A percentile compares a stretch with the other conserved stretches of the same genome.
These are phyloP conservation scores for Fulica atra DNA, from an alignment of 2,113 vertebrate species.

Conservation along the genomic window DNA sequence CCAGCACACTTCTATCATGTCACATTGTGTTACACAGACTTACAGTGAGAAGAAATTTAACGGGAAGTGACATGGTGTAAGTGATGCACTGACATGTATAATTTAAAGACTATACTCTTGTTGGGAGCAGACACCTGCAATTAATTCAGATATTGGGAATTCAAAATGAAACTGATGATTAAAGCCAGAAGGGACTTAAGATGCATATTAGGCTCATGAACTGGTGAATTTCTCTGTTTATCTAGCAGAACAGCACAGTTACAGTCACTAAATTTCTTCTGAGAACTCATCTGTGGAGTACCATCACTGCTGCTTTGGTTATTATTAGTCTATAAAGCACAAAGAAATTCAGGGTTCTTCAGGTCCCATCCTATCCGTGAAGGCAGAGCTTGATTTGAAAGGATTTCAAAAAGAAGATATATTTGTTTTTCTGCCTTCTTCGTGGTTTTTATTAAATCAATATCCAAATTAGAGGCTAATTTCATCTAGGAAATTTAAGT, in stretches of 20 bases:
- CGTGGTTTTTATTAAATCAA: not conserved
- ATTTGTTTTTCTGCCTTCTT: not conserved
- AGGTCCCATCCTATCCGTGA: not conserved
- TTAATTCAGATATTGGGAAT: constrained; percentile 68
- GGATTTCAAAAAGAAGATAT: not conserved
- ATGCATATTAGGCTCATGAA: constrained; percentile 26
- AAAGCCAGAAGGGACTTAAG: constrained; percentile 57
- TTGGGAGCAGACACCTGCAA: constrained; percentile 69
- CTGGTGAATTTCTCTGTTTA: constrained; percentile 5
- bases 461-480: not conserved
- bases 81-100: constrained; percentile 60
- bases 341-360: not conserved
- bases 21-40: constrained; percentile 44
- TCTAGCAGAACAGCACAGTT: not conserved
- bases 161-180: constrained; percentile 63
- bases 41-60: constrained; percentile 60
- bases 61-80: constrained; percentile 60
- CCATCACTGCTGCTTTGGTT: not conserved
- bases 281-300: not conserved
- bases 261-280: not conserved
- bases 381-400: not conserved
- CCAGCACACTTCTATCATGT: constrained; percentile 47
- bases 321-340: not conserved
- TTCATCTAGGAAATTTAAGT: not conserved
- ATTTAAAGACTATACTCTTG: constrained; percentile 63